phyloP scores from a whole-genome alignment of 2,888 invertebrate species.

The Pachycephus smyrnensis region DNA sequence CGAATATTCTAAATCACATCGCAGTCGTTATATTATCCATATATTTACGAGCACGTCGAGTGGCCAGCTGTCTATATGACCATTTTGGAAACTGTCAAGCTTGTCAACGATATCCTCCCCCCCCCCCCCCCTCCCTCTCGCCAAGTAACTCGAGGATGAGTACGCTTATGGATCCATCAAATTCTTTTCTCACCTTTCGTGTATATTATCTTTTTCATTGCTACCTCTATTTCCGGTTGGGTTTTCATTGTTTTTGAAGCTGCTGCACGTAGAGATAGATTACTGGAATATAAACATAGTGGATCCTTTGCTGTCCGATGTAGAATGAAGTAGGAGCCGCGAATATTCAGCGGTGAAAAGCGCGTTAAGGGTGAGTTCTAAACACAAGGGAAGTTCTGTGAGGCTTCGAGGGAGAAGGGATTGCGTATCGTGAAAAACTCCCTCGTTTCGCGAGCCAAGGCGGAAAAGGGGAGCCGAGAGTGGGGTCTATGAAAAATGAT shows the following conservation, averaged over 20 bases:
- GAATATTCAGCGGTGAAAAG: not conserved
- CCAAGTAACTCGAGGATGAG: not conserved
- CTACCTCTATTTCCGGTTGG: not conserved
- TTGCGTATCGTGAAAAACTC: not conserved
- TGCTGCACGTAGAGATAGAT: not conserved
- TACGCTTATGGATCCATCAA: not conserved
- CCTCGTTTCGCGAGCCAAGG: conserved; percentile 3
- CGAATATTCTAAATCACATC: conserved; percentile 65
- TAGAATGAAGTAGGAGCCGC: not conserved
- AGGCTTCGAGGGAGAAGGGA: not conserved
- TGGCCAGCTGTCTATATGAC: not conserved
- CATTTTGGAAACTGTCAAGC: not conserved
- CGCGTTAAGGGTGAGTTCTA: not conserved
- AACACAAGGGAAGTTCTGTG: not conserved
- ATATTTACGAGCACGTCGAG: not conserved
- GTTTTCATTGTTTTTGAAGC: not conserved
- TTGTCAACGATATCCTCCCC: not conserved
- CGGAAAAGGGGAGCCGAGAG: conserved; percentile 11
- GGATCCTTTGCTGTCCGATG: not conserved
- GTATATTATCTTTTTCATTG: not conserved
- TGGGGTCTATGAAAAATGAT: conserved; percentile 64
- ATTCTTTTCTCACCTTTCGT: not conserved
- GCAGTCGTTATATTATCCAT: conserved; percentile 4
- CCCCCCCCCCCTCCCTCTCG: too few species aligned
- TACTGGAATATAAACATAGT: not conserved